Conservation (phyloP, 2,797 vertebrate genomes). For the Anisognathus igniventris region DNA sequence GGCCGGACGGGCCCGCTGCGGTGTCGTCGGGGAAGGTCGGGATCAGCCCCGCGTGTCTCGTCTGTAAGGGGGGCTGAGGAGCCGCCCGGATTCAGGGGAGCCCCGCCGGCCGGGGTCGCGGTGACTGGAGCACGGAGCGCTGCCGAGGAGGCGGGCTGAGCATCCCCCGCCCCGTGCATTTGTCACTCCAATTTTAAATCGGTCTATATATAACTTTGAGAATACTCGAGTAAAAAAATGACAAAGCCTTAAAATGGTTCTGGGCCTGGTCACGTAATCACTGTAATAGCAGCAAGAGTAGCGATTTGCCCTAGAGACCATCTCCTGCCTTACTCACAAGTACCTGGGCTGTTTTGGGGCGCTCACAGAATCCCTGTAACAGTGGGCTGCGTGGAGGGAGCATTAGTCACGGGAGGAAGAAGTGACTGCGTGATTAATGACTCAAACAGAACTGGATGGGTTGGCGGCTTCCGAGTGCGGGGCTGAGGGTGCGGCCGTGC, state of each 20-base stretch:
- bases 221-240: neutral
- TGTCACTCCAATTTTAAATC: neutral
- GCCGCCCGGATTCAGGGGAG: neutral
- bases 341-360: neutral
- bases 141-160: neutral
- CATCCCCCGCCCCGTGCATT: neutral
- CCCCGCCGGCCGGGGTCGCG: neutral
- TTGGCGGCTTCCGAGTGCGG: neutral
- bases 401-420: neutral
- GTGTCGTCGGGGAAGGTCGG: neutral
- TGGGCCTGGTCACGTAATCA: neutral
- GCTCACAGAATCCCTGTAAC: fast-evolving
- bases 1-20: too few relatives aligned
- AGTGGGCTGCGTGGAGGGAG: neutral
- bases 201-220: neutral
- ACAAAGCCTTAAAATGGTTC: neutral
- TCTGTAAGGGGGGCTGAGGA: neutral
- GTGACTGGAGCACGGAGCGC: neutral
- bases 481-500: neutral
- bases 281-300: neutral
- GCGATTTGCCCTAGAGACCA: neutral
- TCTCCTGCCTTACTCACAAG: neutral
- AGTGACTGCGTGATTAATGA: neutral
- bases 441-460: neutral
- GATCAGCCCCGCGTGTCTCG: neutral